Conservation (phyloP, 2,888 invertebrate species). For the Drosophila monieri region DNA sequence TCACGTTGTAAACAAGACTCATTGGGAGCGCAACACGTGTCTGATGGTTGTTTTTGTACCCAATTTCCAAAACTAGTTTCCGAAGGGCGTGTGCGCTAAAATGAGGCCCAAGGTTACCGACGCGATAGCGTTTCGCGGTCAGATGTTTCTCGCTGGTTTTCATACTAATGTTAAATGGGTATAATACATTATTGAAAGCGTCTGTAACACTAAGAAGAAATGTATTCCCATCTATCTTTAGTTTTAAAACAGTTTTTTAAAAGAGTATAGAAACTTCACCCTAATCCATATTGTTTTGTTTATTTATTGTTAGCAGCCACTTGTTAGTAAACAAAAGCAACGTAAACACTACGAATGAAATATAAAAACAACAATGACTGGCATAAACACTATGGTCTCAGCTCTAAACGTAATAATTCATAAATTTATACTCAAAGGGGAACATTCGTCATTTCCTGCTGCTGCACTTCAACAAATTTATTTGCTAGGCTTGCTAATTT, state of each 20-base stretch:
- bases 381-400: conserved; percentile 5
- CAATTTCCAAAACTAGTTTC: conserved; percentile 48
- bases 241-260: not conserved
- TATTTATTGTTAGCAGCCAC: not conserved
- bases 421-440: not conserved
- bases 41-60: conserved; percentile 10
- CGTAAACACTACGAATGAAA: not conserved
- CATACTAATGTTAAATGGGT: not conserved
- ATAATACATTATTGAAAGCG: not conserved
- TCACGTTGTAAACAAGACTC: conserved; percentile 32
- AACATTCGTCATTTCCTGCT: not conserved
- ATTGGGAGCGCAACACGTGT: conserved; percentile 71
- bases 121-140: conserved; percentile 48
- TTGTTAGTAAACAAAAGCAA: conserved; percentile 1
- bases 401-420: not conserved
- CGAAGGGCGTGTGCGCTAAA: conserved; percentile 49
- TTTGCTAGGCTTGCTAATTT: not conserved
- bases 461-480: not conserved
- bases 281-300: not conserved
- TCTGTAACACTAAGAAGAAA: not conserved
- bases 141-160: conserved; percentile 10
- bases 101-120: conserved; percentile 55
- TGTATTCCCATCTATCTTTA: too few species aligned
- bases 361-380: conserved; percentile 12
- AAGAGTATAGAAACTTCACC: not conserved